Evolutionary conservation across 2,888 invertebrate genomes (phyloP), one percentile per base, ranked within the genome.

Genomic region (Noctua pronuba): DNA sequence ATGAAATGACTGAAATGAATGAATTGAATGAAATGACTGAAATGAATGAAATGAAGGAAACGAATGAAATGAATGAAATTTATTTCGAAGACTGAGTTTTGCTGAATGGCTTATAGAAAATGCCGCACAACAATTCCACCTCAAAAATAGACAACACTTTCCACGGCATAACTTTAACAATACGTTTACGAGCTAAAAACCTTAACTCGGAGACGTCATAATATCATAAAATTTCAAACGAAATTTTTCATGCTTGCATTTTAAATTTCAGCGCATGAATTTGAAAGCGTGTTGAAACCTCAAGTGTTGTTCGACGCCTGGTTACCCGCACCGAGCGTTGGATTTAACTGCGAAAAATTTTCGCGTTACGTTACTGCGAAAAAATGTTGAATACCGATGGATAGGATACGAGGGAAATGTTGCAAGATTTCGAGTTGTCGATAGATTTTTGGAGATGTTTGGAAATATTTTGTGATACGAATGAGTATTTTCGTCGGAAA

Each of bases 281-380:
- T 79, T 77, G 55, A 80, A 64, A 71, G 71, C 71, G 72, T 65
- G 68, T 77, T 75, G 69, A 77, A 75, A 60, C 68, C 70, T 70
- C 55, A 77, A 89, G 86, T 77, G 77, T 80, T 80, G 77, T 84
- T 80, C 79, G 11, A 80, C 76, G 89, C 60, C 60, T 73, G 79
- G 86, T 86, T 89, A 80, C 77, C 69, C 70, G 21, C 58, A 41
- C 69, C 21, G 13, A 69, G 80, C 64, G 24, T 70, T 10, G 66
- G 65, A 68, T 85, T 80, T 85, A 49, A 64, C 49, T 73, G 88
- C 38, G 73, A 73, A 38, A 38, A 38, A 35, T 64, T 49, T 80
- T 84, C 77, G 52, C 28, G 44, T 64, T 65, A 44, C 58, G 41
- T 68, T 38, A 38, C 8, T 38, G 38, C 38, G 38, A 38, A 41